phyloP scores from a whole-genome alignment of 2,888 invertebrate genomes.

The Fragum whitleyi region DNA sequence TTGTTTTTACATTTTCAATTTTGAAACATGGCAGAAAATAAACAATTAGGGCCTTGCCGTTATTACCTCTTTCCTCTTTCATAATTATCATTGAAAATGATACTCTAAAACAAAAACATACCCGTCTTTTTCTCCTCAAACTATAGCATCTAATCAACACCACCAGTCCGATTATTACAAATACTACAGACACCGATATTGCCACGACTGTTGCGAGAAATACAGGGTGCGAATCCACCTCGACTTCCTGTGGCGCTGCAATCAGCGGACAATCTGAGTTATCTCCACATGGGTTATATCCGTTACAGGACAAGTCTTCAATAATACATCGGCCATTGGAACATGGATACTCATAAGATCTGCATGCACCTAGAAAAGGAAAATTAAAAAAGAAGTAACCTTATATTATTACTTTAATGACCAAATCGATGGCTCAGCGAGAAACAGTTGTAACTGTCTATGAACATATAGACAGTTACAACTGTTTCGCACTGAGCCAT shows the following conservation, averaged over 20 bases:
- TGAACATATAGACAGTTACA: no score
- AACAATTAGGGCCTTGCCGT: no score
- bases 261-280: constrained; percentile 47
- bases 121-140: constrained; percentile 38
- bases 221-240: constrained; percentile 36
- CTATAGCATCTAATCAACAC: constrained; percentile 47
- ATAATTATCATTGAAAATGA: no score
- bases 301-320: constrained; percentile 60
- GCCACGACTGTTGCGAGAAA: constrained; percentile 31
- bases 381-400: background rate
- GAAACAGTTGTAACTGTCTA: no score
- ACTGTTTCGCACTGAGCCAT: no score
- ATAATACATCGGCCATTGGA: constrained; percentile 59
- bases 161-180: constrained; percentile 18
- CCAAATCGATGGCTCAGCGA: no score
- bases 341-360: constrained; percentile 57
- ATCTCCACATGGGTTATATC: constrained; percentile 62
- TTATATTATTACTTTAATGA: background rate
- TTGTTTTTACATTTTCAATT: no score
- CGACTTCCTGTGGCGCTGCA: constrained; percentile 14
- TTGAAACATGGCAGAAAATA: no score
- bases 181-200: constrained; percentile 22
- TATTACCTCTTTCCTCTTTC: no score
- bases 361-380: constrained; percentile 42
- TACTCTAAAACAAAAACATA: no score